Conservation (phyloP, 2,113 vertebrate genomes). For the Cyrtonyx montezumae region DNA sequence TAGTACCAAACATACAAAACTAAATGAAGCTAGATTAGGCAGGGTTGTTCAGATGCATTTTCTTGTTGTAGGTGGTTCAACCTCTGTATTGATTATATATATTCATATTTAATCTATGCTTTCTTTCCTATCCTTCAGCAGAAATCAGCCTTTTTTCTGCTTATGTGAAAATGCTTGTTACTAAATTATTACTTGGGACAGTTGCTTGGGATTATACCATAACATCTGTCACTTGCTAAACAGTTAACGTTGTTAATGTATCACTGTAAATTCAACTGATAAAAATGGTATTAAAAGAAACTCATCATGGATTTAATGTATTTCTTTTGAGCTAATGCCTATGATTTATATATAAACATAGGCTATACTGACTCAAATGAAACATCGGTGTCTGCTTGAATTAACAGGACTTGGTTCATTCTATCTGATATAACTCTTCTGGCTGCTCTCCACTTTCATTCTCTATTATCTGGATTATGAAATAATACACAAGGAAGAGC, state of each 20-base stretch:
- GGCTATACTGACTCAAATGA: neutral
- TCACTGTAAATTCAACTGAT: neutral
- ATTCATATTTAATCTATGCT: neutral
- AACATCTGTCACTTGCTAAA: neutral
- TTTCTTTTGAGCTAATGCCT: neutral
- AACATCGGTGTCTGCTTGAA: neutral
- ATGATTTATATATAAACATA: neutral
- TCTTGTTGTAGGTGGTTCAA: neutral
- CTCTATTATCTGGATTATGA: neutral
- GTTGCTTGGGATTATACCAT: neutral
- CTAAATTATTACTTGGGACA: neutral
- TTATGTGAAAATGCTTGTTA: neutral
- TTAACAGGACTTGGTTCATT: neutral
- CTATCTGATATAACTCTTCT: fast-evolving
- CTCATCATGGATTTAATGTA: fast-evolving
- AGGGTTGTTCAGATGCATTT: neutral
- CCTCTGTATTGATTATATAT: neutral
- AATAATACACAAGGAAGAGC: neutral
- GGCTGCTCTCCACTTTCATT: neutral
- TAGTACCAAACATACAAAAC: neutral
- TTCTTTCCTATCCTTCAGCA: neutral
- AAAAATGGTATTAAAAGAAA: neutral
- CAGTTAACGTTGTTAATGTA: neutral
- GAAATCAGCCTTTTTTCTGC: neutral
- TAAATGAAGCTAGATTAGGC: neutral